Percentiles rank a stretch among this genome's conserved stretches.
Evolutionary conservation across 2,888 invertebrate species (phyloP).

Genomic region (Ormyrus pomaceus): DNA sequence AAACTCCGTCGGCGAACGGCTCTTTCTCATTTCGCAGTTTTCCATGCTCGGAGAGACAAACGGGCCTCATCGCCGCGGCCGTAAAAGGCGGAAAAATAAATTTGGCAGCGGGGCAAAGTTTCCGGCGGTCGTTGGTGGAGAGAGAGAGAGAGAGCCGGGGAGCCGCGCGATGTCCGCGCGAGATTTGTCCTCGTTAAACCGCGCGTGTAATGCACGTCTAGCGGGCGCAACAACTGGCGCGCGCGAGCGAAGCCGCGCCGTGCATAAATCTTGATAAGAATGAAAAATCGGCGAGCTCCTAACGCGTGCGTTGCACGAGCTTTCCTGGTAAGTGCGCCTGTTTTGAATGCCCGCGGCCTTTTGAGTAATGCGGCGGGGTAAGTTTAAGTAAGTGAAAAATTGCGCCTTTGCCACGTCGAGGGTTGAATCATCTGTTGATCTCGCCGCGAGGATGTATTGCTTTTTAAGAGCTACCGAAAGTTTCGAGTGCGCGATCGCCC

Average conservation of each 20-base stretch:
- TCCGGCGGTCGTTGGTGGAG: no score
- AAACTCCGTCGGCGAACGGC: conserved; percentile 12
- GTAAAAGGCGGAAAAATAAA: neutral
- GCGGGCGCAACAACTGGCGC: conserved; percentile 6
- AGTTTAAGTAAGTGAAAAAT: no score
- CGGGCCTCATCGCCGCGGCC: neutral
- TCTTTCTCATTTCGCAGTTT: conserved; percentile 33
- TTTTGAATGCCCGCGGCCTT: conserved; percentile 5
- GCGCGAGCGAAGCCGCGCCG: neutral
- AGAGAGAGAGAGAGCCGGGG: neutral
- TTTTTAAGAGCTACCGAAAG: no score
- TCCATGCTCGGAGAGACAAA: neutral
- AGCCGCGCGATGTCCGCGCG: neutral
- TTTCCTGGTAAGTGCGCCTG: neutral
- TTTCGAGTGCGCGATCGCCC: no score
- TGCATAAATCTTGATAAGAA: conserved; percentile 42
- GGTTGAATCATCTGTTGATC: no score
- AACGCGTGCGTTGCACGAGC: neutral
- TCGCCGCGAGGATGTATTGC: no score
- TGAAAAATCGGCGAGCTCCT: conserved; percentile 20
- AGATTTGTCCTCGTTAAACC: conserved; percentile 45
- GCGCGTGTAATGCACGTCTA: neutral
- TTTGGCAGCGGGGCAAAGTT: neutral
- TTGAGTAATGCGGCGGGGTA: neutral
- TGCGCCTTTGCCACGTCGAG: no score